phyloP scores from a whole-genome alignment of 2,113 vertebrate genomes.

The Lutjanus erythropterus region DNA sequence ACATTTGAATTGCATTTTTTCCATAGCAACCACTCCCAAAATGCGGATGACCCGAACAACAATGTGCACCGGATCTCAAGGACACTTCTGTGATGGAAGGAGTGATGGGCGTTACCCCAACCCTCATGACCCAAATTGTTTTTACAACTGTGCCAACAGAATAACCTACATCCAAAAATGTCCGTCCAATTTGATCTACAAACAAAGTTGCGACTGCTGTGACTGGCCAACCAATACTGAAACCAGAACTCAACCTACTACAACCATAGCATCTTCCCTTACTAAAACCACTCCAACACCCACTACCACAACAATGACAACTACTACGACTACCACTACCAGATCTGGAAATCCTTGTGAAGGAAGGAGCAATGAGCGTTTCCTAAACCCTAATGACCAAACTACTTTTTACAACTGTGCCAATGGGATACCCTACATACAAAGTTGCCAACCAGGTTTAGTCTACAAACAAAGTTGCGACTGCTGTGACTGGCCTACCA shows the following conservation, averaged over 20 bases:
- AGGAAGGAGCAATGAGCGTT: slow-evolving; percentile 10
- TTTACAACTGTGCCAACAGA: slow-evolving; percentile 46
- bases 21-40: neutral
- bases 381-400: slow-evolving; percentile 16
- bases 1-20: too few relatives aligned
- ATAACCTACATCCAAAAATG: slow-evolving; percentile 16
- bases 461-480: slow-evolving; percentile 33
- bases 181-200: slow-evolving; percentile 5
- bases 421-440: neutral
- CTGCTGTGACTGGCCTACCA: too few relatives aligned
- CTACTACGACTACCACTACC: neutral
- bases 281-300: neutral
- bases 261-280: too few relatives aligned
- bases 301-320: neutral
- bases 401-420: slow-evolving; percentile 54
- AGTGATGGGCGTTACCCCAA: slow-evolving; percentile 24
- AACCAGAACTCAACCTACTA: too few relatives aligned
- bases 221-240: too few relatives aligned
- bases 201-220: slow-evolving; percentile 45
- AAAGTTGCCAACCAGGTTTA: neutral
- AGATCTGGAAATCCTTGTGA: neutral
- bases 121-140: slow-evolving; percentile 10
- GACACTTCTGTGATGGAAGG: neutral
- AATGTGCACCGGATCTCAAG: too few relatives aligned
- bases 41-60: rapidly evolving